A percentile compares a stretch with the other conserved stretches of the same genome.
Evolutionary conservation across 2,888 invertebrate genomes (phyloP).

Genomic region (Amitus sp.): DNA sequence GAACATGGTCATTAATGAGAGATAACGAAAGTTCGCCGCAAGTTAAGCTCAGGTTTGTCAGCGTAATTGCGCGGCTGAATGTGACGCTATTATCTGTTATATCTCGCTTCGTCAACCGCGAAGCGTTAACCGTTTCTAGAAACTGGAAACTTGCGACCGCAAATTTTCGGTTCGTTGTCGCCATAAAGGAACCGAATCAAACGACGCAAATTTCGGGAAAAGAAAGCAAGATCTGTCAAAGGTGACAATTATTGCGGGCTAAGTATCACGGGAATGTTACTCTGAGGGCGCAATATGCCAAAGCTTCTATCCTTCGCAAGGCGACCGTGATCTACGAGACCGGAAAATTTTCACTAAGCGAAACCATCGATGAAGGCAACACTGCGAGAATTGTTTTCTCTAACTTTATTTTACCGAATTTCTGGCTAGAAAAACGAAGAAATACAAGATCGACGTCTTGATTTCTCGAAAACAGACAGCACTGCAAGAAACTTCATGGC

Average conservation of each 20-base stretch:
- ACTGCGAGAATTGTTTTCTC: no score
- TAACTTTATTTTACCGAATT: no score
- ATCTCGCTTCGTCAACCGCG: neutral
- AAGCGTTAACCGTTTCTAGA: slow-evolving; percentile 1
- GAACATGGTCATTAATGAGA: slow-evolving; percentile 7
- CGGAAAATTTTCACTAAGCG: neutral
- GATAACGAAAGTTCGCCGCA: slow-evolving; percentile 7
- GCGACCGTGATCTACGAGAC: neutral
- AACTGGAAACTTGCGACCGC: slow-evolving; percentile 31
- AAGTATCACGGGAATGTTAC: slow-evolving; percentile 21
- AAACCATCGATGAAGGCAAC: neutral
- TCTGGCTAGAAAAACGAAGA: no score
- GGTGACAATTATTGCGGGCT: slow-evolving; percentile 42
- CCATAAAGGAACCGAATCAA: slow-evolving; percentile 47
- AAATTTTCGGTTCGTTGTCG: slow-evolving; percentile 44
- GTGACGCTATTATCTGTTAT: slow-evolving; percentile 13
- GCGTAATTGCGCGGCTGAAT: slow-evolving; percentile 7
- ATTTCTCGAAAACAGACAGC: no score
- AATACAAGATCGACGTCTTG: no score
- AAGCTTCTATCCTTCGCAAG: no score
- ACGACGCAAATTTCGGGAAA: slow-evolving; percentile 21
- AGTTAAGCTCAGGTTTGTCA: slow-evolving; percentile 6
- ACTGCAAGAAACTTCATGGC: no score
- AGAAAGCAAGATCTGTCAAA: slow-evolving; percentile 42
- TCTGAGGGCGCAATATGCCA: neutral